A percentile compares a stretch with the other conserved stretches of the same genome.
phyloP scores from a whole-genome alignment of 2,113 vertebrate species.

The Saiga tatarica region DNA sequence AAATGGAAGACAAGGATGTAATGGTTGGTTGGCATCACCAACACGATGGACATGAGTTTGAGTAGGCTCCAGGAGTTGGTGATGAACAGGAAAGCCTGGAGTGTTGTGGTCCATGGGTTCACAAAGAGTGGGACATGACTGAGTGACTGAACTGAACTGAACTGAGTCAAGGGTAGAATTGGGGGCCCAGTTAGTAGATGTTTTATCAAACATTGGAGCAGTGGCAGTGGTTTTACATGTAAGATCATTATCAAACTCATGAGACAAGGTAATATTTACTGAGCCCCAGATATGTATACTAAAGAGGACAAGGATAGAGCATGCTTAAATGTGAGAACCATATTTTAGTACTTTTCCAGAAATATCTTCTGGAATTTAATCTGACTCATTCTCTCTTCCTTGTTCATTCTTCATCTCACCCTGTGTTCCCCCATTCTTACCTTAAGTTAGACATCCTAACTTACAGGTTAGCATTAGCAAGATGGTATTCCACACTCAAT shows the following conservation, averaged over 20 bases:
- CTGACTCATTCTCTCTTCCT: not conserved
- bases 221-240: not conserved
- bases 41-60: not conserved
- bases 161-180: not conserved
- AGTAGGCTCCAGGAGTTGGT: not conserved
- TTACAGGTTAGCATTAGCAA: not conserved
- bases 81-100: not conserved
- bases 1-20: not conserved
- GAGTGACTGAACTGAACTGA: not conserved
- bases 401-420: not conserved
- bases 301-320: too few relatives aligned
- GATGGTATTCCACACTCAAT: not conserved
- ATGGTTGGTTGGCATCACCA: not conserved
- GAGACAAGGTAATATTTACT: not conserved
- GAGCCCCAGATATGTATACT: not conserved
- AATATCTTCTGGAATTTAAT: not conserved
- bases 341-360: not conserved
- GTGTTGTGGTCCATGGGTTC: not conserved
- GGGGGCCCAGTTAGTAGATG: not conserved
- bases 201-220: not conserved
- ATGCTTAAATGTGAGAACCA: not conserved
- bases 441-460: not conserved
- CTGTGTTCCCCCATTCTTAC: accelerated
- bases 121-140: not conserved
- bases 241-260: not conserved